Base-by-base conservation (phyloP, 1,140 invertebrate genomes). In the Nephila pilipes region DNA sequence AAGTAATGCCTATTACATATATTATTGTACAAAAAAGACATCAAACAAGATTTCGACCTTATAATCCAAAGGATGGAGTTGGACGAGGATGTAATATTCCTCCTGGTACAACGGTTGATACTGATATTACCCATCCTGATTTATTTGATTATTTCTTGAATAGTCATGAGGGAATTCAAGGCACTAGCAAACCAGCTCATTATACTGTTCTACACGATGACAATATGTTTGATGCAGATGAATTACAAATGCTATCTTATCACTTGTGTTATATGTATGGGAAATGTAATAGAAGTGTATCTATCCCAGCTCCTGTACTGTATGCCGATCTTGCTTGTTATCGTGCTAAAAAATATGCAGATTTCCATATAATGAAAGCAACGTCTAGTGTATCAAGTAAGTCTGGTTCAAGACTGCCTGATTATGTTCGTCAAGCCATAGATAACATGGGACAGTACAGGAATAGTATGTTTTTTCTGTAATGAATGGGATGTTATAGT, bases 141-240 rank as follows among this genome's bases (percentile, higher is more conserved):
- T 97, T 98, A 94, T 96, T 97, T 90, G 98, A 99, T 95, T 99
- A 98, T 95, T 99, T 98, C 95, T 96, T 99, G 93, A 97, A 97
- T 90, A 96, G 96, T 90, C 97, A 97, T 83, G 69, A 80, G 57
- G 97, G 97, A 94, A 96, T 97, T 83, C 97, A 94, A 93, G 94
- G 94, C 12, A 94, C 94, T 5, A 92, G 91, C 32, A 92, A 93
- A 20, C 94, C 94, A 22, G 93, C 94, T 18, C 94, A 94, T 55
- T 94, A 94, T 87, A 92, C 88, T 25, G 94, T 94, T 6, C 83
- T 94, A 0, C 87, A 85, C 25, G 94, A 94, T 87, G 94, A 94
- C 36, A 93, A 94, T 29, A 88, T 89, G 2, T 92, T 94, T 25
- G 89, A 32, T 16, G 58, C 88, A 54, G 94, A 94, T 88, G 88